Percentiles rank a stretch among this genome's conserved stretches.
Conservation (phyloP, 2,797 vertebrate genomes). For the Oryzias sinensis region DNA sequence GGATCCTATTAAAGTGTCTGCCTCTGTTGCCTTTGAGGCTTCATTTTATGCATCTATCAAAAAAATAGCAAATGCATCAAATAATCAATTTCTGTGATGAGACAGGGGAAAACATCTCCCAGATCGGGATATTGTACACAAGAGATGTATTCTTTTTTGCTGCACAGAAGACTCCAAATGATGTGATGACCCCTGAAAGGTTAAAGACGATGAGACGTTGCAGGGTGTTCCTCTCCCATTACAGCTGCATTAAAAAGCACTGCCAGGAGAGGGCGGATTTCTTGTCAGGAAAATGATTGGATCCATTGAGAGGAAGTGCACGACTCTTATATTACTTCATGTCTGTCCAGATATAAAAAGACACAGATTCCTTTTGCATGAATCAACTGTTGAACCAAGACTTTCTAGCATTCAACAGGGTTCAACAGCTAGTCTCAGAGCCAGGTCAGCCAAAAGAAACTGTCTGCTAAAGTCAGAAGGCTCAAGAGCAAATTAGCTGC, state of each 20-base stretch:
- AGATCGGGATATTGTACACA: slow-evolving; percentile 54
- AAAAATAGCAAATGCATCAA: slow-evolving; percentile 60
- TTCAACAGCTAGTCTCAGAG: slow-evolving; percentile 37
- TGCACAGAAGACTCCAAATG: slow-evolving; percentile 18
- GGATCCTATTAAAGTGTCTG: slow-evolving; percentile 62
- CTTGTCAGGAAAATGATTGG: slow-evolving; percentile 35
- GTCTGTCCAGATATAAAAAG: slow-evolving; percentile 15
- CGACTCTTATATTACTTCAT: slow-evolving; percentile 23
- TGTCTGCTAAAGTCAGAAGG: slow-evolving; percentile 8
- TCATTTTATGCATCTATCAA: slow-evolving; percentile 66
- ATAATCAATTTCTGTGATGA: slow-evolving; percentile 63
- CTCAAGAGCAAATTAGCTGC: background rate
- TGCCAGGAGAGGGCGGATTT: slow-evolving; percentile 70
- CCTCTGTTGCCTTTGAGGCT: slow-evolving; percentile 52
- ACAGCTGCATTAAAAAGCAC: slow-evolving; percentile 49
- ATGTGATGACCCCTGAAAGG: slow-evolving; percentile 41
- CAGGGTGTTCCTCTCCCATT: slow-evolving; percentile 39
- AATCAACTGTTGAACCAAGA: slow-evolving; percentile 24
- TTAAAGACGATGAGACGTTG: slow-evolving; percentile 72
- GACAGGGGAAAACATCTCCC: slow-evolving; percentile 65
- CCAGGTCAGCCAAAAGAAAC: slow-evolving; percentile 17
- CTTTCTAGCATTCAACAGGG: slow-evolving; percentile 12
- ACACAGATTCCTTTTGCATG: slow-evolving; percentile 10
- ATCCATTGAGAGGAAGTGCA: slow-evolving; percentile 19
- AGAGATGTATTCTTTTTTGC: slow-evolving; percentile 49